A percentile compares a stretch with the other conserved stretches of the same genome.
These are phyloP conservation scores for Ophion ellenae DNA, from an alignment of 2,888 invertebrate species.

Conservation along the genomic window DNA sequence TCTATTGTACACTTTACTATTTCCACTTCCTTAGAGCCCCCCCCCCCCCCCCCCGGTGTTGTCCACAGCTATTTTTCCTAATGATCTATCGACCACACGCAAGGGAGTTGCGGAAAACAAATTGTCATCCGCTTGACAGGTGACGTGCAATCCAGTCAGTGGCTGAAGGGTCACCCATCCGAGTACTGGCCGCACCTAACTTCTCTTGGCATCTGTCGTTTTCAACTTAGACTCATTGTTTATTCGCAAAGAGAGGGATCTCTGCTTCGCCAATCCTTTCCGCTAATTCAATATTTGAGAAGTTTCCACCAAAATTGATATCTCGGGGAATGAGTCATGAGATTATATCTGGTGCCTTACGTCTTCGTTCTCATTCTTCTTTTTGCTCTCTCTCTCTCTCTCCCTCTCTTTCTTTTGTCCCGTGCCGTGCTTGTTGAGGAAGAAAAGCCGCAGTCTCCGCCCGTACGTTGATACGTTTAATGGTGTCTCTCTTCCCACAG, in stretches of 20 bases:
- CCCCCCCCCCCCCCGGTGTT: too few relatives aligned
- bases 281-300: conserved; percentile 19
- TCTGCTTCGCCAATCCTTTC: neutral
- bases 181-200: too few relatives aligned
- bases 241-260: neutral
- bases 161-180: too few relatives aligned
- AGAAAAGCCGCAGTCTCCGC: conserved; percentile 55
- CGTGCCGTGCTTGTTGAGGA: conserved; percentile 27
- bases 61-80: too few relatives aligned
- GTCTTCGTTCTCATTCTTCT: conserved; percentile 20
- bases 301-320: conserved; percentile 31
- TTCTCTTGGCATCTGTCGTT: too few relatives aligned
- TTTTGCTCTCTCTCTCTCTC: conserved; percentile 7
- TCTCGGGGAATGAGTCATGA: conserved; percentile 37
- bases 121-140: too few relatives aligned
- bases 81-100: too few relatives aligned
- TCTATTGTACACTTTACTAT: too few relatives aligned
- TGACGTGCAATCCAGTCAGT: too few relatives aligned
- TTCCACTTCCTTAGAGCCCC: too few relatives aligned
- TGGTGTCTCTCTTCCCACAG: conserved; percentile 55
- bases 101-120: too few relatives aligned
- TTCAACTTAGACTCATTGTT: too few relatives aligned
- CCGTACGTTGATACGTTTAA: conserved; percentile 48
- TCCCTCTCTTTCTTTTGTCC: conserved; percentile 22
- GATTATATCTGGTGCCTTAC: conserved; percentile 9